Evolutionary conservation across 2,797 vertebrate genomes (phyloP).

Genomic region (Poecilia velifera): DNA sequence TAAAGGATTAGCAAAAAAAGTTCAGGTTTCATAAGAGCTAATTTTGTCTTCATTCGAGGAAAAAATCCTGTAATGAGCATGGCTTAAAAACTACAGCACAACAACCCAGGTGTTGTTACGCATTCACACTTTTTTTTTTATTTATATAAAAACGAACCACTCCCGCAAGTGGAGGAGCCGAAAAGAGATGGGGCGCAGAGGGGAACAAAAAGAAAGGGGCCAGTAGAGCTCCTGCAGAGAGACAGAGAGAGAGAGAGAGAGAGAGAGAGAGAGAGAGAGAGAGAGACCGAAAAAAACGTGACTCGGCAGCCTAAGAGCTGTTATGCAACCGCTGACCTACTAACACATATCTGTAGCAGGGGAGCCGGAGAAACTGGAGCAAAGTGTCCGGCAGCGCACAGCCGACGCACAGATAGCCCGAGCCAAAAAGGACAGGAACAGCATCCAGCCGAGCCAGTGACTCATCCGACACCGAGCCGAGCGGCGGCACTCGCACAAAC

Average conservation of each 20-base stretch:
- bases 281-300: constrained; percentile 74
- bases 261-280: too few species aligned
- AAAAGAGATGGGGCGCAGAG: not conserved
- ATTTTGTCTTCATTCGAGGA: not conserved
- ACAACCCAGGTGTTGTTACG: not conserved
- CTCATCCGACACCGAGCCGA: constrained; percentile 30
- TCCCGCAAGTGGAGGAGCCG: not conserved
- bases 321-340: constrained; percentile 87
- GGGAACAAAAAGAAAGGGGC: not conserved
- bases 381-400: constrained; percentile 76
- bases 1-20: not conserved
- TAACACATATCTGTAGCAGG: constrained; percentile 84
- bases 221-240: constrained; percentile 48
- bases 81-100: not conserved
- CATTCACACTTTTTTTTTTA: not conserved
- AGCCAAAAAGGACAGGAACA: constrained; percentile 50
- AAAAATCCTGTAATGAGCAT: not conserved
- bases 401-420: constrained; percentile 60
- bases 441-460: constrained; percentile 52
- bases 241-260: not conserved
- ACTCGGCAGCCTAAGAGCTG: constrained; percentile 81
- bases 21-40: not conserved
- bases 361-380: constrained; percentile 80
- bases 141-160: not conserved
- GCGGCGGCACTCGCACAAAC: constrained; percentile 23